phyloP scores from a whole-genome alignment of 2,113 vertebrate genomes.

The Corapipo altera region DNA sequence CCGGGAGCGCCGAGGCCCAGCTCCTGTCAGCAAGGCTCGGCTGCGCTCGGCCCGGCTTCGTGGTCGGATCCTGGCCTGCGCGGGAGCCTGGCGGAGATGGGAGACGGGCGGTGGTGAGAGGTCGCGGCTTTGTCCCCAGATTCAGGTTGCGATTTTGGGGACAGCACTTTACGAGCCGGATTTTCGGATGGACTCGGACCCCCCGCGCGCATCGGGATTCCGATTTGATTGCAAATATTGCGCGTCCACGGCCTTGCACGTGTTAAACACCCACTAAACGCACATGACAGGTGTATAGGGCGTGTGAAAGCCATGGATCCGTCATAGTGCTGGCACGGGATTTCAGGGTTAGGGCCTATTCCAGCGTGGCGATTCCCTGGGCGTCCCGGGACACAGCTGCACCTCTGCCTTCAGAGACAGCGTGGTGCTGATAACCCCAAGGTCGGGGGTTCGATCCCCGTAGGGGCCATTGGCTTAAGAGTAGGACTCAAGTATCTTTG shows the following conservation, averaged over 20 bases:
- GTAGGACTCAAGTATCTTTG: neutral
- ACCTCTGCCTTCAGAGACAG: fast-evolving
- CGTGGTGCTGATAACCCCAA: neutral
- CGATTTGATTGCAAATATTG: fast-evolving
- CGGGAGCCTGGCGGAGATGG: no score
- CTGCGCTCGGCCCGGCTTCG: no score
- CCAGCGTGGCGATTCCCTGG: fast-evolving
- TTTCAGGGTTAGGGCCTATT: no score
- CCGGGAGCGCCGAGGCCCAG: neutral
- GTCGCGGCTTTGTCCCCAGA: fast-evolving
- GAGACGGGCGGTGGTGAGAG: fast-evolving
- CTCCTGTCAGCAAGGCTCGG: no score
- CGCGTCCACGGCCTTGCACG: fast-evolving
- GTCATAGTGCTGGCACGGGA: fast-evolving
- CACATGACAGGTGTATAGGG: fast-evolving
- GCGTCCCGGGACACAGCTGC: fast-evolving
- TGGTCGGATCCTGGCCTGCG: no score
- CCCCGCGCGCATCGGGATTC: fast-evolving
- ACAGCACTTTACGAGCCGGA: neutral
- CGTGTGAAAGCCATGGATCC: neutral
- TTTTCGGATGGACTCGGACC: fast-evolving
- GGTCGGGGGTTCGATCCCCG: neutral
- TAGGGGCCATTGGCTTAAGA: neutral
- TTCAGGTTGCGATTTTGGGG: neutral
- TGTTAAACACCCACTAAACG: fast-evolving